These are phyloP conservation scores for Hepsetus odoe DNA, from an alignment of 2,113 vertebrate species.

Conservation along the genomic window DNA sequence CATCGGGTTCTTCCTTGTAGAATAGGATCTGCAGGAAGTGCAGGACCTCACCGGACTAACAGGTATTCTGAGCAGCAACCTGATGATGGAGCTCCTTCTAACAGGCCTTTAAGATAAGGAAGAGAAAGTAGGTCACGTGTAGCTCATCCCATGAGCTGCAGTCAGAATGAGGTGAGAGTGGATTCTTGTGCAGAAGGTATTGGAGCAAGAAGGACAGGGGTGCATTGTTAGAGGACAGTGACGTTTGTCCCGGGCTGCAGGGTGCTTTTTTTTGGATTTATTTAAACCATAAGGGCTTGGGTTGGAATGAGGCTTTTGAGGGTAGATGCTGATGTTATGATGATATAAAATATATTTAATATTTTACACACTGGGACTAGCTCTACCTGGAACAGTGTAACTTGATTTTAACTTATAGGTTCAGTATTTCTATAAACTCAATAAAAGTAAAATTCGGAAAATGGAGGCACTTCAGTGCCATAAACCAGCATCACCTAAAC, in stretches of 20 bases:
- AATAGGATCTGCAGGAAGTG: conserved; percentile 31
- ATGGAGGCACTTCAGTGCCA: too few relatives aligned
- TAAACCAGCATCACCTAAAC: too few relatives aligned
- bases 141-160: neutral
- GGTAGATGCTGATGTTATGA: too few relatives aligned
- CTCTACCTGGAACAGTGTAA: too few relatives aligned
- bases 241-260: neutral
- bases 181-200: neutral
- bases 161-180: neutral
- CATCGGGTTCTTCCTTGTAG: neutral
- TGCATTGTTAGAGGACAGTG: neutral
- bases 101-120: neutral
- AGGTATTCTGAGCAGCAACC: neutral
- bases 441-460: too few relatives aligned
- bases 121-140: neutral
- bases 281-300: too few relatives aligned
- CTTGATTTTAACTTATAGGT: too few relatives aligned
- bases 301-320: too few relatives aligned
- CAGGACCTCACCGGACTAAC: neutral
- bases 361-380: too few relatives aligned
- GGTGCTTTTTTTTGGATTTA: too few relatives aligned
- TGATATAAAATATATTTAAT: too few relatives aligned
- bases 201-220: neutral
- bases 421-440: too few relatives aligned
- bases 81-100: neutral